Conservation (phyloP, 2,797 vertebrate species). For the Semaprochilodus insignis region DNA sequence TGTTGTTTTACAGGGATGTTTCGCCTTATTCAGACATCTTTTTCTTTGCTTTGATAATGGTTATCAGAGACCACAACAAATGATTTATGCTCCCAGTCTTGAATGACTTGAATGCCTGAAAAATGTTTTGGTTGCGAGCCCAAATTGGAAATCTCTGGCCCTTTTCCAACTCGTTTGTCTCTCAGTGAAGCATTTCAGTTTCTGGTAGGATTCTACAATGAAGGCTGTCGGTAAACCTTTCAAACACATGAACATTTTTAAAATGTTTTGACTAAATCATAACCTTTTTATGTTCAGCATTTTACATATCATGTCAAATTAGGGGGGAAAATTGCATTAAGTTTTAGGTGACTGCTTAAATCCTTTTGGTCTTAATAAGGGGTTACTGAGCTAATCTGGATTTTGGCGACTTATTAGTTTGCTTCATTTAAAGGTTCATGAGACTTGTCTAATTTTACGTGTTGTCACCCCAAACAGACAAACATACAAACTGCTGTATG, state of each 20-base stretch:
- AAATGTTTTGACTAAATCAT: no score
- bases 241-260: not conserved
- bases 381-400: not conserved
- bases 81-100: not conserved
- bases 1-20: not conserved
- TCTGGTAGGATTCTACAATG: not conserved
- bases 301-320: not conserved
- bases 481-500: not conserved
- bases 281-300: no score
- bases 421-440: not conserved
- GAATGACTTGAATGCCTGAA: not conserved
- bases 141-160: no score
- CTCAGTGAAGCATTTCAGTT: not conserved
- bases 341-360: not conserved
- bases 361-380: not conserved
- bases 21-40: not conserved
- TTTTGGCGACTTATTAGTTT: not conserved
- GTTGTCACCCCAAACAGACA: not conserved
- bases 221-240: not conserved
- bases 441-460: not conserved
- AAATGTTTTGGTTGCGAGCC: not conserved
- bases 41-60: not conserved
- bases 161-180: not conserved
- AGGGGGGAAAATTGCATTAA: not conserved
- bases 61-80: not conserved